phyloP scores from a whole-genome alignment of 2,888 invertebrate genomes.

The Scaptomyza flava region DNA sequence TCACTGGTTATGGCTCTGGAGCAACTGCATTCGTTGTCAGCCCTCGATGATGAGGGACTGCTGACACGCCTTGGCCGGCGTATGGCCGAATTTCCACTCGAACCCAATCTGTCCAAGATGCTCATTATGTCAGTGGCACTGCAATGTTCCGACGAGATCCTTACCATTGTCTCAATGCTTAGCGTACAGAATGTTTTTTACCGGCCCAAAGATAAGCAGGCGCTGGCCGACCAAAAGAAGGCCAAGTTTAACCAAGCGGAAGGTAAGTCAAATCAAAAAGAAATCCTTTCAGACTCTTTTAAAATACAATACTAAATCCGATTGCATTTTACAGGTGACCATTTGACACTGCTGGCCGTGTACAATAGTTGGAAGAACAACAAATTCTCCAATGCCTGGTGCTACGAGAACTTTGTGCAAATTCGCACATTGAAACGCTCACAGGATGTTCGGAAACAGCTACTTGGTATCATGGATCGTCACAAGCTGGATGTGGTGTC shows the following conservation, averaged over 20 bases:
- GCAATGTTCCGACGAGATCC: slow-evolving; percentile 98
- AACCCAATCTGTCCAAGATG: slow-evolving; percentile 99
- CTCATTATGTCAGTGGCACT: slow-evolving; percentile 99
- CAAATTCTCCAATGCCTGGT: slow-evolving; percentile 99
- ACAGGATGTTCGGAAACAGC: slow-evolving; percentile 98
- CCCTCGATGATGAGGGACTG: slow-evolving; percentile 97
- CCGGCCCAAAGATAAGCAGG: slow-evolving; percentile 97
- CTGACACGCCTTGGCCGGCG: slow-evolving; percentile 92
- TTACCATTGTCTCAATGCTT: slow-evolving; percentile 99
- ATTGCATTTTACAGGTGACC: slow-evolving; percentile 88
- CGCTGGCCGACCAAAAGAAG: slow-evolving; percentile 98
- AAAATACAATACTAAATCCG: background rate
- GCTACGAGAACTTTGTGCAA: slow-evolving; percentile 99
- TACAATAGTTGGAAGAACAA: slow-evolving; percentile 99
- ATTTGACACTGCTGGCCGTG: slow-evolving; percentile 97
- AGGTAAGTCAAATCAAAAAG: slow-evolving; percentile 83
- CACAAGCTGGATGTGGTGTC: slow-evolving; percentile 98
- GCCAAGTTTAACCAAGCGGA: slow-evolving; percentile 99
- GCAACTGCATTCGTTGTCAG: slow-evolving; percentile 97
- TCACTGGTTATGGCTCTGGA: slow-evolving; percentile 99
- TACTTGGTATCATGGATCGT: slow-evolving; percentile 98
- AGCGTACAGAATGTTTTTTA: slow-evolving; percentile 99
- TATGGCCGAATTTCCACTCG: slow-evolving; percentile 99
- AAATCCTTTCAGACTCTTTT: background rate
- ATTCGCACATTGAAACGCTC: slow-evolving; percentile 97